These are phyloP conservation scores for Odiellus spinosus DNA, from an alignment of 2,888 invertebrate genomes.

Conservation along the genomic window DNA sequence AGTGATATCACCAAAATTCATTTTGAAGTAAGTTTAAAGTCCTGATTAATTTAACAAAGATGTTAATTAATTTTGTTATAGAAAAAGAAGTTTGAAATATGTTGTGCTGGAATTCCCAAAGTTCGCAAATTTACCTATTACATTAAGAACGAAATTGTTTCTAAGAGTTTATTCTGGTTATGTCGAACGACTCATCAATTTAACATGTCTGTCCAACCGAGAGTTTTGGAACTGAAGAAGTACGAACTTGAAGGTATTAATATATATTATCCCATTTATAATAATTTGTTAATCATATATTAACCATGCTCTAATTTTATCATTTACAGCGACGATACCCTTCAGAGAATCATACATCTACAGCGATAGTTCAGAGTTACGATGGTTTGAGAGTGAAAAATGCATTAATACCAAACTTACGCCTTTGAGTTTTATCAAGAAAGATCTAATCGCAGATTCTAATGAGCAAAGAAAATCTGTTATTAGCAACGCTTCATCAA, in stretches of 20 bases:
- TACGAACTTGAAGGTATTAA: constrained; percentile 58
- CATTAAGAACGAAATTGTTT: constrained; percentile 82
- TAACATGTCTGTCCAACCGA: constrained; percentile 70
- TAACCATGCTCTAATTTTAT: constrained; percentile 4
- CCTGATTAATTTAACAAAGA: constrained; percentile 4
- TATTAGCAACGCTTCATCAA: constrained; percentile 85
- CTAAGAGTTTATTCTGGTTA: constrained; percentile 68
- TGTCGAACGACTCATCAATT: constrained; percentile 87
- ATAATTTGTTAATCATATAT: not conserved
- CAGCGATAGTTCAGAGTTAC: constrained; percentile 27
- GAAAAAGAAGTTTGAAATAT: constrained; percentile 91
- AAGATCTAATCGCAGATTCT: not conserved
- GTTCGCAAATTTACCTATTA: constrained; percentile 56
- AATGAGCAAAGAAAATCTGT: constrained; percentile 71
- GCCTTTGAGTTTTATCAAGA: too few relatives aligned
- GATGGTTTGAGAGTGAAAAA: constrained; percentile 23
- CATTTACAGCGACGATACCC: constrained; percentile 40
- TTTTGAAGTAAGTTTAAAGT: constrained; percentile 46
- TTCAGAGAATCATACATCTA: constrained; percentile 56
- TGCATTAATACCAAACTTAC: constrained; percentile 12
- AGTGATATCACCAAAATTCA: constrained; percentile 85
- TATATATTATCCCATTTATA: not conserved
- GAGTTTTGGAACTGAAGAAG: constrained; percentile 61
- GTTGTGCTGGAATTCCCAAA: constrained; percentile 54
- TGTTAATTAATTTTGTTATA: constrained; percentile 25